A percentile compares a stretch with the other conserved stretches of the same genome.
Conservation (phyloP, 2,113 vertebrate species). For the Gyps fulvus region DNA sequence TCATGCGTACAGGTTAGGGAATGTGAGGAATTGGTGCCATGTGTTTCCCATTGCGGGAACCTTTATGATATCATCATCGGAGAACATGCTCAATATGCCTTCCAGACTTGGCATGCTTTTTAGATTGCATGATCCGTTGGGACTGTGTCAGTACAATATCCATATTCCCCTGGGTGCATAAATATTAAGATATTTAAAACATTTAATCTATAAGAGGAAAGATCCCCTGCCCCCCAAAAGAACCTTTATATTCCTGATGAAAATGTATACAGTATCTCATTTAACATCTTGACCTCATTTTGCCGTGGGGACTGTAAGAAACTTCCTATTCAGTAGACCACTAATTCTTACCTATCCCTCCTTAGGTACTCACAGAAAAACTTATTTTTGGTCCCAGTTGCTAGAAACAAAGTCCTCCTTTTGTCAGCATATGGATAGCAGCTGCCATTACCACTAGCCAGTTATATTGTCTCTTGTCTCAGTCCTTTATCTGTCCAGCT, state of each 20-base stretch:
- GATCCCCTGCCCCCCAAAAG: not conserved
- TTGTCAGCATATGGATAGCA: slow-evolving; percentile 42
- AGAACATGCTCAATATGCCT: slow-evolving; percentile 65
- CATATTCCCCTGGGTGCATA: not conserved
- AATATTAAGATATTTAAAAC: slow-evolving; percentile 21
- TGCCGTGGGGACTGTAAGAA: not conserved
- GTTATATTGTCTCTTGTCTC: not conserved
- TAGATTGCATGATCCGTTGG: not conserved
- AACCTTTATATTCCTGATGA: not conserved
- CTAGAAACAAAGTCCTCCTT: not conserved
- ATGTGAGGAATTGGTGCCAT: slow-evolving; percentile 52
- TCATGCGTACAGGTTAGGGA: slow-evolving; percentile 2
- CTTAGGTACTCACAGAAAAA: not conserved
- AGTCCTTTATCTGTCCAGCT: slow-evolving; percentile 33
- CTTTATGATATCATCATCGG: slow-evolving; percentile 48
- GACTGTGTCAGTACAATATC: not conserved
- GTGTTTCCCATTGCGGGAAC: slow-evolving; percentile 55
- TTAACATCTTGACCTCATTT: not conserved
- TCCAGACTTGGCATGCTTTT: slow-evolving; percentile 49
- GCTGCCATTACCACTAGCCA: slow-evolving; percentile 9
- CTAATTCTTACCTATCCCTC: not conserved
- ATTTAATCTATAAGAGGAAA: not conserved
- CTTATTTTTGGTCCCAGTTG: not conserved
- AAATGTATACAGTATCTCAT: not conserved
- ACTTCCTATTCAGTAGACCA: not conserved